Percentiles rank a stretch among this genome's conserved stretches.
Evolutionary conservation across 1,140 invertebrate species (phyloP).

Genomic region (Cyrtorhinus lividipennis): DNA sequence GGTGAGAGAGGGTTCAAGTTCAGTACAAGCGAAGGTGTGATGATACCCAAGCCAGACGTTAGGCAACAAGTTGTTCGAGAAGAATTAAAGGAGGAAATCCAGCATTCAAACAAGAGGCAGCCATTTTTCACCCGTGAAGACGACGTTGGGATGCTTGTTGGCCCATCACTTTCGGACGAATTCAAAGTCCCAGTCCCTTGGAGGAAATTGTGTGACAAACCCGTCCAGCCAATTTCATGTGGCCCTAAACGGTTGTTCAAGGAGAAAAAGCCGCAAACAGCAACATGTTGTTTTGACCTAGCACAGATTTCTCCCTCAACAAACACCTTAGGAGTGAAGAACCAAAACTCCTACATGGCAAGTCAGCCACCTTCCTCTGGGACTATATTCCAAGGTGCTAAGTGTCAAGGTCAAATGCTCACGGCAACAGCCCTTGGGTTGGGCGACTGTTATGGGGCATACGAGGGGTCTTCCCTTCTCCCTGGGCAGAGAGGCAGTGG

Average conservation of each 20-base stretch:
- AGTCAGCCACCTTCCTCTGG: not conserved
- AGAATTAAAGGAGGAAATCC: not conserved
- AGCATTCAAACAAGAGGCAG: not conserved
- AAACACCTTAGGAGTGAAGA: not conserved
- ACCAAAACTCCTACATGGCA: not conserved
- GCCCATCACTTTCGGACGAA: not conserved
- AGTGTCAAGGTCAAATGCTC: not conserved
- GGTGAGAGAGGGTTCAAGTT: constrained; percentile 4
- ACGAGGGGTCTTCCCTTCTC: not conserved
- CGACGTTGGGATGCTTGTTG: not conserved
- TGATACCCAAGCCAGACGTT: not conserved
- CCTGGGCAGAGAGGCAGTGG: not conserved
- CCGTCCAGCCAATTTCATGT: not conserved
- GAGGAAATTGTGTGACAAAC: not conserved
- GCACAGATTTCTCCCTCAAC: not conserved
- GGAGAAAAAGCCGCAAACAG: not conserved
- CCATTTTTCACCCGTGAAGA: not conserved
- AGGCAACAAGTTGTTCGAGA: not conserved
- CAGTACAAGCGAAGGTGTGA: not conserved
- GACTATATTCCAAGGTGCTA: not conserved
- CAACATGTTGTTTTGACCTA: not conserved
- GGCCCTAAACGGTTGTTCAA: not conserved
- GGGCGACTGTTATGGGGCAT: not conserved
- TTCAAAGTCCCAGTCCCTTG: not conserved
- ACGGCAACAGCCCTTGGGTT: not conserved